phyloP scores from a whole-genome alignment of 2,113 vertebrate species.

The Cynocephalus volans region DNA sequence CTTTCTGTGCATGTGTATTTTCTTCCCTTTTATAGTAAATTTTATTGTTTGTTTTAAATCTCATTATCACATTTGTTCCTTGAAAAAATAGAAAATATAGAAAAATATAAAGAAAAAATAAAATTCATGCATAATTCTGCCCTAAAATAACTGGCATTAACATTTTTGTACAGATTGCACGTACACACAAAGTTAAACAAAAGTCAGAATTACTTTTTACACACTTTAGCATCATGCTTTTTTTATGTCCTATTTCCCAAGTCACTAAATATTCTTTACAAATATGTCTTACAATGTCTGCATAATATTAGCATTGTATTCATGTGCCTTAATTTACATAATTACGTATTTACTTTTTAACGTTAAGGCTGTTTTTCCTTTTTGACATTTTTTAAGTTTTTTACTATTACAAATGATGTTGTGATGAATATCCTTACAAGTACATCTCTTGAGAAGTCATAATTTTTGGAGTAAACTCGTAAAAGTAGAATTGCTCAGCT shows the following conservation, averaged over 20 bases:
- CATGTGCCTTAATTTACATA: background rate
- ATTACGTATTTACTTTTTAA: slow-evolving; percentile 36
- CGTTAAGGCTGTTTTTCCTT: background rate
- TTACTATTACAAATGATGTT: background rate
- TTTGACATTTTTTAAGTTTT: background rate
- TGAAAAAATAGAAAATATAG: background rate
- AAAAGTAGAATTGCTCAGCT: slow-evolving; percentile 36
- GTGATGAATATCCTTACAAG: slow-evolving; percentile 29
- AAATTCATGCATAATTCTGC: slow-evolving; percentile 34
- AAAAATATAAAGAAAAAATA: background rate
- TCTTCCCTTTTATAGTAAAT: background rate
- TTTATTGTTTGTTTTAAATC: slow-evolving; percentile 9
- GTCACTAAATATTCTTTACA: slow-evolving; percentile 3
- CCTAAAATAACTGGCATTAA: slow-evolving; percentile 2
- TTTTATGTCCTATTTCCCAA: background rate
- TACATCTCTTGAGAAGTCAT: slow-evolving; percentile 47
- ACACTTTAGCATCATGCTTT: background rate
- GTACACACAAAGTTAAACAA: background rate
- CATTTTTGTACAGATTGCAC: background rate
- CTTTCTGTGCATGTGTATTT: background rate
- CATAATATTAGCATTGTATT: background rate
- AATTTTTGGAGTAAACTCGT: slow-evolving; percentile 43
- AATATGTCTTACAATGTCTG: background rate
- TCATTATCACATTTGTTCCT: slow-evolving; percentile 1
- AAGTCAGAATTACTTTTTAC: slow-evolving; percentile 29